phyloP scores from a whole-genome alignment of 2,113 vertebrate genomes.

The Progne subis region DNA sequence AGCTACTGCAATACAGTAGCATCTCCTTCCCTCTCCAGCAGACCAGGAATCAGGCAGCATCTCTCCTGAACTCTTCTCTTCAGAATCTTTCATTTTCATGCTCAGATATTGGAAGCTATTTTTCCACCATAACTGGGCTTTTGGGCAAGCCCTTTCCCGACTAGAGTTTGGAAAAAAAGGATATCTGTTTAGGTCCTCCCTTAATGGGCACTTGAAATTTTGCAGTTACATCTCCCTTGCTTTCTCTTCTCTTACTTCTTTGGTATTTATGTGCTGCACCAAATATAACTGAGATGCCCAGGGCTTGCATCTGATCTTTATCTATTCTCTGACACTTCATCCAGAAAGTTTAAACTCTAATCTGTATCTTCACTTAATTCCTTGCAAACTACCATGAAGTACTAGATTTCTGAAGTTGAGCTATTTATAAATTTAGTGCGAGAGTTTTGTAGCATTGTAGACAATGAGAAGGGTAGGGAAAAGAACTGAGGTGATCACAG shows the following conservation, averaged over 20 bases:
- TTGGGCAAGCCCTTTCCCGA: background rate
- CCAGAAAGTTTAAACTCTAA: background rate
- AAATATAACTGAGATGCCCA: background rate
- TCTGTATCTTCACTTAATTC: background rate
- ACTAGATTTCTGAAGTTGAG: background rate
- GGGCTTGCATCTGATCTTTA: background rate
- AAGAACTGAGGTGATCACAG: background rate
- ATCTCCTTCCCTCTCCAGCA: background rate
- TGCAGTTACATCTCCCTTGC: background rate
- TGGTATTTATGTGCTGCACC: background rate
- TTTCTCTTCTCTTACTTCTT: background rate
- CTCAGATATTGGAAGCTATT: background rate
- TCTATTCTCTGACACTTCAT: background rate
- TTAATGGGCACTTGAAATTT: background rate
- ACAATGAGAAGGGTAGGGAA: background rate
- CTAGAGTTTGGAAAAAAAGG: background rate
- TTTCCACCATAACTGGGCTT: background rate
- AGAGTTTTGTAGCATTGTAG: background rate
- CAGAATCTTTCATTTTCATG: background rate
- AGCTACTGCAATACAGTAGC: background rate
- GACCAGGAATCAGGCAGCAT: background rate
- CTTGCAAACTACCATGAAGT: background rate
- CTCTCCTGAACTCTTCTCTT: background rate
- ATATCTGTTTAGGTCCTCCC: background rate
- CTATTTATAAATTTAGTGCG: background rate